phyloP scores from a whole-genome alignment of 2,797 vertebrate genomes.

The Denticeps clupeoides region DNA sequence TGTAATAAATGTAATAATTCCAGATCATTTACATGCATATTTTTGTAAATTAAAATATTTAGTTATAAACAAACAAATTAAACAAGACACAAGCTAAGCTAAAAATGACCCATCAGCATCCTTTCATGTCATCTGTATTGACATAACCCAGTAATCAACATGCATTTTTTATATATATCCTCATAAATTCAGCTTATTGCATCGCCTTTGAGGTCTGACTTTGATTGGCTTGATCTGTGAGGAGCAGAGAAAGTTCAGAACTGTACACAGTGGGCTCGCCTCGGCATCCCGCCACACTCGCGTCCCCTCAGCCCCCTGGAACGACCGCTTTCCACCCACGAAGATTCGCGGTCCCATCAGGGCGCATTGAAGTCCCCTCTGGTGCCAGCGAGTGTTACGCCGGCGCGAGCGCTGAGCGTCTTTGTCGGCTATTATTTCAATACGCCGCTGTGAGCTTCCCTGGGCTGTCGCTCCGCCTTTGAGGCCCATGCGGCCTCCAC shows the following conservation, averaged over 20 bases:
- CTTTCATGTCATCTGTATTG: no score
- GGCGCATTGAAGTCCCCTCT: constrained; percentile 49
- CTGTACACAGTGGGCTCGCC: no score
- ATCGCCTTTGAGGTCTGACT: constrained; percentile 18
- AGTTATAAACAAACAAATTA: no score
- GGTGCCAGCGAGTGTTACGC: constrained; percentile 61
- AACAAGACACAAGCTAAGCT: no score
- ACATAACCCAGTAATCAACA: no score
- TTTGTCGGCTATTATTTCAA: constrained; percentile 68
- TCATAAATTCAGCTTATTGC: constrained; percentile 8
- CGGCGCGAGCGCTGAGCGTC: constrained; percentile 53
- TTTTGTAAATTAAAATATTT: no score
- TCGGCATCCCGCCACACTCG: no score
- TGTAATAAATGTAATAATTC: no score
- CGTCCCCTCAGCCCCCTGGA: constrained; percentile 46
- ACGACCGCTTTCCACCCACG: constrained; percentile 40
- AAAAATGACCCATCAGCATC: no score
- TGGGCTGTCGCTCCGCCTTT: constrained; percentile 41
- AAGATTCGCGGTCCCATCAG: constrained; percentile 47
- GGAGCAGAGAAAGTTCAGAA: no score
- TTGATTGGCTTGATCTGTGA: no score
- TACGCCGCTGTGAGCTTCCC: constrained; percentile 51
- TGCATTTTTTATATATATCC: not conserved
- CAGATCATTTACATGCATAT: no score
- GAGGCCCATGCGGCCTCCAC: constrained; percentile 57